Evolutionary conservation across 2,113 vertebrate genomes (phyloP).

Genomic region (Erythrocercus mccallii): DNA sequence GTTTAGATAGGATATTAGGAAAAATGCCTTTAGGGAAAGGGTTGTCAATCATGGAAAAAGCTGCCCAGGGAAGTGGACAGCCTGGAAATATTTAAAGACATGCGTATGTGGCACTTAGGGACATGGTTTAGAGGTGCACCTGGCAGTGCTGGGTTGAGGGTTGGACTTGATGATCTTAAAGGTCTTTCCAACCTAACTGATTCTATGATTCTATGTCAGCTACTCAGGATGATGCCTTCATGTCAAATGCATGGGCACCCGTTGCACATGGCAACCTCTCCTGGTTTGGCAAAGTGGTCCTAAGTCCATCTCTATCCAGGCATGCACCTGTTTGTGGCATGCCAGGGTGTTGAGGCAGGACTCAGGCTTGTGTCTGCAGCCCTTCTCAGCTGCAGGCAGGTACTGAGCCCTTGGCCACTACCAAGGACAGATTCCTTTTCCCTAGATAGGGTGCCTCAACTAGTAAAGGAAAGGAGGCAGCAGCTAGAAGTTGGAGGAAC

Average conservation of each 20-base stretch:
- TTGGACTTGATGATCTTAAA: background rate
- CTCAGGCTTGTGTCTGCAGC: background rate
- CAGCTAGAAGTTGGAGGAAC: background rate
- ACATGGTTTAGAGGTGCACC: background rate
- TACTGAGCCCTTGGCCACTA: background rate
- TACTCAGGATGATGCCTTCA: background rate
- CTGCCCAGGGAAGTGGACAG: background rate
- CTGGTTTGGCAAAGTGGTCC: background rate
- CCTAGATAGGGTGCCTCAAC: background rate
- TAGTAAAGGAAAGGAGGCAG: background rate
- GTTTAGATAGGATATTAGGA: background rate
- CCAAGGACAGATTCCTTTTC: background rate
- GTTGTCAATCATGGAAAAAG: background rate
- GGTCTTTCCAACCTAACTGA: background rate
- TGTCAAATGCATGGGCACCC: accelerated
- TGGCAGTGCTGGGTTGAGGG: background rate
- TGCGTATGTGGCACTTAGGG: background rate
- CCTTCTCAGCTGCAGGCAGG: background rate
- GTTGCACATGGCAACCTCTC: background rate
- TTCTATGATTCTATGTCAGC: background rate
- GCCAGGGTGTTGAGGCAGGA: background rate
- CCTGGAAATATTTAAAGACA: background rate
- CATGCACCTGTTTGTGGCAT: accelerated
- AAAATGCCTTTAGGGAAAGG: background rate
- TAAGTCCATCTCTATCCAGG: background rate